These are phyloP conservation scores for Hapalemur alaotrensis DNA, from an alignment of 2,797 vertebrate species.

Conservation along the genomic window DNA sequence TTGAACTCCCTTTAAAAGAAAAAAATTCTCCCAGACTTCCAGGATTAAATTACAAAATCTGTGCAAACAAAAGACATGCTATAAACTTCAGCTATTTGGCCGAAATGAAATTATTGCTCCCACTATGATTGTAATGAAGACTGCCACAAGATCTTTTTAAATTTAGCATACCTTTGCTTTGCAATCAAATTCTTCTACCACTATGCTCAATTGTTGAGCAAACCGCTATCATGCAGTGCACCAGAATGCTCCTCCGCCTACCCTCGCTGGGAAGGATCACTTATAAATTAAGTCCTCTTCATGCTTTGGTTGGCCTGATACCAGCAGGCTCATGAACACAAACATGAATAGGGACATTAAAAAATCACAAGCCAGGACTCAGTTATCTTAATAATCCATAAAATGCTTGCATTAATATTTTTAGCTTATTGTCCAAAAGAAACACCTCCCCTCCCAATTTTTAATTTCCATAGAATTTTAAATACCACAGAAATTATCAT, in stretches of 20 bases:
- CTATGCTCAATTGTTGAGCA: background rate
- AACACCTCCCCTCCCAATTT: background rate
- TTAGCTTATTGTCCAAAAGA: background rate
- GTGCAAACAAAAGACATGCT: background rate
- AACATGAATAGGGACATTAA: background rate
- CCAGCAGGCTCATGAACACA: background rate
- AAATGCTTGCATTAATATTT: background rate
- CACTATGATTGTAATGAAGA: background rate
- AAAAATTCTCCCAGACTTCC: background rate
- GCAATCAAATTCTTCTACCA: background rate
- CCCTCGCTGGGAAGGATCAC: background rate
- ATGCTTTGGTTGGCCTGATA: background rate
- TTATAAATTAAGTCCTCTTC: background rate
- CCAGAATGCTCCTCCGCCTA: background rate
- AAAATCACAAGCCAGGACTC: background rate
- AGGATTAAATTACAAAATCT: background rate
- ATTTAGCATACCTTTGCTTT: background rate
- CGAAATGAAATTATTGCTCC: background rate
- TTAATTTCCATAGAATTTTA: background rate
- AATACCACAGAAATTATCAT: background rate
- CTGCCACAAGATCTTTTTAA: background rate
- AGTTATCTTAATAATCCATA: background rate
- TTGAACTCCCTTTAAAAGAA: background rate
- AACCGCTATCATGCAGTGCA: background rate
- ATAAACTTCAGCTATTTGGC: background rate